Percentiles rank a stretch among this genome's conserved stretches.
These are phyloP conservation scores for Apocheima hispidaria DNA, from an alignment of 2,888 invertebrate species.

Conservation along the genomic window DNA sequence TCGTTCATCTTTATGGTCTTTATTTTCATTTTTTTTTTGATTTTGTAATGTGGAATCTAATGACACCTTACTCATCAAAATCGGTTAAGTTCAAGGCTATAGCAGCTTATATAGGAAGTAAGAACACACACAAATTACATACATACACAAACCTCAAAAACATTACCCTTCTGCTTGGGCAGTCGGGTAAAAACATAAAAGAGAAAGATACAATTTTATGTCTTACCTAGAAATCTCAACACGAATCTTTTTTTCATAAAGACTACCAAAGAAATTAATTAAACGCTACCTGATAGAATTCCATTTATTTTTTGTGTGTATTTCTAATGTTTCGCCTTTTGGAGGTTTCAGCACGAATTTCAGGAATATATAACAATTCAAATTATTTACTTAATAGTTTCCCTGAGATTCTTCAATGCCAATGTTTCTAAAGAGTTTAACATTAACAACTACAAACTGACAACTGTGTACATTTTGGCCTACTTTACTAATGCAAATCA, in stretches of 20 bases:
- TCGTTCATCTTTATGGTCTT: no score
- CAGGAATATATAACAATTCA: conserved; percentile 17
- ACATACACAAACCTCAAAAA: no score
- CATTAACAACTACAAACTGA: conserved; percentile 9
- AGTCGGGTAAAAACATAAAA: no score
- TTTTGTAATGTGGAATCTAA: no score
- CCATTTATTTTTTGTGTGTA: background rate
- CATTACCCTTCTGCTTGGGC: no score
- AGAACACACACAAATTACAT: no score
- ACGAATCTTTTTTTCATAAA: background rate
- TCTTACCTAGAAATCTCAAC: background rate
- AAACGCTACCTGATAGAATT: background rate
- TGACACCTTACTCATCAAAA: no score
- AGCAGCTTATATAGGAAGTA: no score
- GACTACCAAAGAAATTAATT: background rate
- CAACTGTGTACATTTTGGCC: conserved; percentile 20
- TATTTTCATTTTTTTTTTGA: no score
- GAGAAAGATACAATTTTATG: background rate
- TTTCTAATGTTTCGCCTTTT: background rate
- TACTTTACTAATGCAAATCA: conserved; percentile 34
- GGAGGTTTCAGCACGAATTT: background rate
- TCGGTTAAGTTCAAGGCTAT: no score
- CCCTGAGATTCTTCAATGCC: conserved; percentile 13
- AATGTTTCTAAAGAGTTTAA: conserved; percentile 14
- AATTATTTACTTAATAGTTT: conserved; percentile 16